A percentile compares a stretch with the other conserved stretches of the same genome.
Conservation (phyloP, 2,113 vertebrate genomes). For the Ptychochromis oligacanthus region DNA sequence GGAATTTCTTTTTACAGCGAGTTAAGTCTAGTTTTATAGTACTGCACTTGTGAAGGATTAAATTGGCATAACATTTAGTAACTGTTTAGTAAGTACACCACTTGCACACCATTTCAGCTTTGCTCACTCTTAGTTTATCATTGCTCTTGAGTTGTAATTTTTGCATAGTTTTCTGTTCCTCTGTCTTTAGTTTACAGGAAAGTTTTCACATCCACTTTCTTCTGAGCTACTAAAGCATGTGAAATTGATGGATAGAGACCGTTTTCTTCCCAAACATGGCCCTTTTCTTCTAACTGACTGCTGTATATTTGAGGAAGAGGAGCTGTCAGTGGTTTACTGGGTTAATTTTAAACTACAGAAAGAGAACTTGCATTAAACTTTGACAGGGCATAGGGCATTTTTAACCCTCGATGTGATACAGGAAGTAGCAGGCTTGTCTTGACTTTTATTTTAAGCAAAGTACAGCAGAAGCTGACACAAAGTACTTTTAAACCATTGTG, state of each 20-base stretch:
- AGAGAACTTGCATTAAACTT: not conserved
- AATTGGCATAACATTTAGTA: conserved; percentile 22
- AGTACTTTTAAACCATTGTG: not conserved
- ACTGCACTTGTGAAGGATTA: not conserved
- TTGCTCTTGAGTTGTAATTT: not conserved
- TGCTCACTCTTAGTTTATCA: not conserved
- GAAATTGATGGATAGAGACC: conserved; percentile 1
- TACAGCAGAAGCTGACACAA: not conserved
- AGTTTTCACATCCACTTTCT: conserved; percentile 26
- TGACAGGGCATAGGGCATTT: not conserved
- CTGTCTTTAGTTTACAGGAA: not conserved
- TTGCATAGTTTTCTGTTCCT: not conserved
- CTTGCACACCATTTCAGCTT: not conserved
- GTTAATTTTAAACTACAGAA: not conserved
- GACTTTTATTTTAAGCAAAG: not conserved
- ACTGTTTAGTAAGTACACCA: not conserved
- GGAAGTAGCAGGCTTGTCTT: not conserved
- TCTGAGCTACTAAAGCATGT: not conserved
- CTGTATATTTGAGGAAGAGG: not conserved
- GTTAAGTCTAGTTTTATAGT: not conserved
- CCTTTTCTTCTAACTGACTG: conserved; percentile 1
- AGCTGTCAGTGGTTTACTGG: not conserved
- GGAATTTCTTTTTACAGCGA: not conserved
- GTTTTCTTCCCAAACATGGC: conserved; percentile 9
- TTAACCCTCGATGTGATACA: not conserved